Evolutionary conservation across 2,888 invertebrate species (phyloP).

Genomic region (Carabus problematicus): DNA sequence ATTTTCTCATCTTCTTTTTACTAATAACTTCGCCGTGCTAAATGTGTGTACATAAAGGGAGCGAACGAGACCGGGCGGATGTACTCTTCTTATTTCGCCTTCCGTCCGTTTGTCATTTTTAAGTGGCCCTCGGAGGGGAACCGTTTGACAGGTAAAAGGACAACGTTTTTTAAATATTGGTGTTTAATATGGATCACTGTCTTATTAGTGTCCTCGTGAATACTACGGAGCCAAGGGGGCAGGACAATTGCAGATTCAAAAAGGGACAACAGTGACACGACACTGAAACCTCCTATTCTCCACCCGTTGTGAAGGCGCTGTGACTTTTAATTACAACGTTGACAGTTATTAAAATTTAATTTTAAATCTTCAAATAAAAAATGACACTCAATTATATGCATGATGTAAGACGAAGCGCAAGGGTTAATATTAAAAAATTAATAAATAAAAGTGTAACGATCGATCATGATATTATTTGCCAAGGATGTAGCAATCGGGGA

Average conservation of each 20-base stretch:
- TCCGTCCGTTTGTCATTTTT: slow-evolving; percentile 53
- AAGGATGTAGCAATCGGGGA: too few relatives aligned
- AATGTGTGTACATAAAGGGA: slow-evolving; percentile 52
- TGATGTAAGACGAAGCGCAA: slow-evolving; percentile 18
- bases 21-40: slow-evolving; percentile 54
- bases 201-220: slow-evolving; percentile 28
- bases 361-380: slow-evolving; percentile 33
- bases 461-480: too few relatives aligned
- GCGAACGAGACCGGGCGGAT: neutral
- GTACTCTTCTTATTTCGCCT: slow-evolving; percentile 18
- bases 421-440: neutral
- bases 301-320: neutral
- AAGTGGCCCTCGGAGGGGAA: slow-evolving; percentile 49
- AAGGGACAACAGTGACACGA: neutral
- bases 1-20: slow-evolving; percentile 54
- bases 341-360: slow-evolving; percentile 40
- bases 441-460: too few relatives aligned
- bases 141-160: slow-evolving; percentile 35
- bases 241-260: too few relatives aligned
- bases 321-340: slow-evolving; percentile 37
- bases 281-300: neutral
- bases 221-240: neutral
- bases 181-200: slow-evolving; percentile 40
- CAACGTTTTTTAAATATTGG: slow-evolving; percentile 41
- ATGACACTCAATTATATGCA: slow-evolving; percentile 30